Conservation (phyloP, 2,888 invertebrate species). For the Leucophora obtusa region DNA sequence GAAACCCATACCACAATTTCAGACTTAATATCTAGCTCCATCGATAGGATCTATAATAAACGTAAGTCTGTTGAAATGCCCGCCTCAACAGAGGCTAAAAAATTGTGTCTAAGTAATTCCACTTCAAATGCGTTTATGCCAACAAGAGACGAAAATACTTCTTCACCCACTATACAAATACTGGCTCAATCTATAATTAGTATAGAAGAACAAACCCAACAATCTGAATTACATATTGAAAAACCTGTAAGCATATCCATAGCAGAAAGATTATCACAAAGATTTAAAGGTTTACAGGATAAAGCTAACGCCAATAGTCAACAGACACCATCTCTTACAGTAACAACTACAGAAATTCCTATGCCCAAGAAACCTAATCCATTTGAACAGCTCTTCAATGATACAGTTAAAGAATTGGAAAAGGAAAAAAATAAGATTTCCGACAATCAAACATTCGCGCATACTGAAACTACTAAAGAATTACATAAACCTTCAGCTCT, state of each 20-base stretch:
- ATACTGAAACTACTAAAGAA: not conserved
- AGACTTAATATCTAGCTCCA: constrained; percentile 44
- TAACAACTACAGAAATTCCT: not conserved
- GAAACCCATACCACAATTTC: constrained; percentile 24
- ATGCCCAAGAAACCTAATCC: constrained; percentile 8
- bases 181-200: constrained; percentile 64
- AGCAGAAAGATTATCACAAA: constrained; percentile 70
- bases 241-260: constrained; percentile 66
- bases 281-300: constrained; percentile 68
- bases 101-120: not conserved
- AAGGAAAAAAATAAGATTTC: constrained; percentile 37
- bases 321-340: not conserved
- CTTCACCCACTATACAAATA: constrained; percentile 65
- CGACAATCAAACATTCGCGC: not conserved
- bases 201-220: constrained; percentile 51
- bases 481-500: not conserved
- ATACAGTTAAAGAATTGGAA: constrained; percentile 51
- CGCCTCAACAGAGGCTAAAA: not conserved
- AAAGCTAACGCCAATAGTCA: not conserved
- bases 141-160: constrained; percentile 54
- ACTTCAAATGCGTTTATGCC: constrained; percentile 65
- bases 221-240: constrained; percentile 3
- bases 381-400: constrained; percentile 26
- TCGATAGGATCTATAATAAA: constrained; percentile 45
- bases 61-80: not conserved